Base-by-base conservation (phyloP, 64 coral and sea anemone species). In the Astreopora myriophthalma region DNA sequence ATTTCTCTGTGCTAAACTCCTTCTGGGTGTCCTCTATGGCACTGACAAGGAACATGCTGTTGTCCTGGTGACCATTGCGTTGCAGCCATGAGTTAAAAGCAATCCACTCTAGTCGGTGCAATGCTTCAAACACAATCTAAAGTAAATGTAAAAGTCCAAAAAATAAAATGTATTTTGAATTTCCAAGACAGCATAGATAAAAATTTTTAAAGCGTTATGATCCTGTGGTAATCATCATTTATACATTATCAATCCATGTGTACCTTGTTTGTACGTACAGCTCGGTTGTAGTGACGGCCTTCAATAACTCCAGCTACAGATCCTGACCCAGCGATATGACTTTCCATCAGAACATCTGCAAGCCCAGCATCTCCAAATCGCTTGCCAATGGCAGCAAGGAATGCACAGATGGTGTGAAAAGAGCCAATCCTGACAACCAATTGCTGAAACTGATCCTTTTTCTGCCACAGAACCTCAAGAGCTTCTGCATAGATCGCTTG, bases 281-380 rank as follows among this genome's bases (percentile, higher is more conserved):
- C 87, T 63, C 87, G 87, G 37, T 71, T 90, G 57, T 81, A 90
- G 52, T 90, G 61, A 11, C 58, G 75, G 32, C 88, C 88, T 52
- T 90, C 60, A 42, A 81, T 8, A 90, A n/a, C n/a, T n/a, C n/a
- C n/a, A n/a, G n/a, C n/a, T n/a, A n/a, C n/a, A n/a, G n/a, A n/a
- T 17, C 87, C 87, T 5, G 87, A 14, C 14, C 34, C 84, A 40
- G 72, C 84, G 25, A 71, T 44, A 23, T 66, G 70, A 64, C 86
- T 88, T 44, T 88, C 86, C 30, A 88, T 75, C 44, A 88, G 71
- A 65, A 90, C 48, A 81, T 90, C 88, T 61, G 19, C 37, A 27
- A 90, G 34, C 3, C 75, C 88, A 51, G 88, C 65, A 72, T 71
- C 75, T 46, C 22, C 75, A 81, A 90, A 78, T 34, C 40, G 19